These are phyloP conservation scores for Sphaeridia pumilis DNA, from an alignment of 2,888 invertebrate species.

Conservation along the genomic window DNA sequence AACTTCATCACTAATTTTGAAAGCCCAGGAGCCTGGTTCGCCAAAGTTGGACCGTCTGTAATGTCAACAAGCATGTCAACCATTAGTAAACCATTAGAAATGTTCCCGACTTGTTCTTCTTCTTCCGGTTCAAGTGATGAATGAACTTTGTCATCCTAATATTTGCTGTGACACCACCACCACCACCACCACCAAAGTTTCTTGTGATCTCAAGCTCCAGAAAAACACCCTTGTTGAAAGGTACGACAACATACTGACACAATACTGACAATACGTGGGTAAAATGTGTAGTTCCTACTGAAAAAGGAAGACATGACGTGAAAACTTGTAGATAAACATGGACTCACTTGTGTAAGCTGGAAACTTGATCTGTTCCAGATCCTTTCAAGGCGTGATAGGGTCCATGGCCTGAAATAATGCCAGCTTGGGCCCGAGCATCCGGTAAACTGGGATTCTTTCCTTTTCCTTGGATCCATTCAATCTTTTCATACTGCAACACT, in stretches of 20 bases:
- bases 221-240: too few species aligned
- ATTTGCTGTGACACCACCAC: too few species aligned
- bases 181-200: too few species aligned
- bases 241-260: too few species aligned
- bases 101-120: not conserved
- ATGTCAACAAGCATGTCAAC: slow-evolving; percentile 18
- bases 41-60: slow-evolving; percentile 75
- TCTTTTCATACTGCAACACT: slow-evolving; percentile 73
- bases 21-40: slow-evolving; percentile 75
- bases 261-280: too few species aligned
- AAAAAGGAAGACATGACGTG: not conserved
- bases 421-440: slow-evolving; percentile 86
- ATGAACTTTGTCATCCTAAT: not conserved
- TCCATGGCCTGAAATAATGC: slow-evolving; percentile 75
- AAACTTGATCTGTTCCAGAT: slow-evolving; percentile 82
- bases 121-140: not conserved
- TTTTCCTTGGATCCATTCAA: slow-evolving; percentile 78
- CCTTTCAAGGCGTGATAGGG: slow-evolving; percentile 61
- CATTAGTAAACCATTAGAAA: not conserved
- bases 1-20: slow-evolving; percentile 63
- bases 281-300: too few species aligned
- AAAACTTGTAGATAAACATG: not conserved
- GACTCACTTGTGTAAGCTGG: slow-evolving; percentile 63
- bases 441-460: slow-evolving; percentile 60
- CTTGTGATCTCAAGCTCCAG: too few species aligned